phyloP scores from a whole-genome alignment of 2,888 invertebrate genomes.

The Globia sparganii region DNA sequence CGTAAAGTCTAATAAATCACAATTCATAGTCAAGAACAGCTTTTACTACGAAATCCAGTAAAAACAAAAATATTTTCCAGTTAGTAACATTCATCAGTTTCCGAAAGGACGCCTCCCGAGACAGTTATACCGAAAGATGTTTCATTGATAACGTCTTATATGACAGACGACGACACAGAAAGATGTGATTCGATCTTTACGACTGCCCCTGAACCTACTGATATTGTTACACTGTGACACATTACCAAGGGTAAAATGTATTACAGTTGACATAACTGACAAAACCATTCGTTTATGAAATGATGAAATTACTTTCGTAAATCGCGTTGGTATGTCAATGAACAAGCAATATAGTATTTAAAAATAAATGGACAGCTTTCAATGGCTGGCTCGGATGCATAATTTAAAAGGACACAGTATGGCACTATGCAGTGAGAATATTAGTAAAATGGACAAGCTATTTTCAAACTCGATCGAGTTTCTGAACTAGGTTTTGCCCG shows the following conservation, averaged over 20 bases:
- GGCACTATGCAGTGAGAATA: slow-evolving; percentile 4
- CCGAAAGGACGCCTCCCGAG: slow-evolving; percentile 13
- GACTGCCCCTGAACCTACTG: slow-evolving; percentile 15
- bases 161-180: slow-evolving; percentile 36
- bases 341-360: slow-evolving; percentile 12
- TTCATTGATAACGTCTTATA: slow-evolving; percentile 38
- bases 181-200: slow-evolving; percentile 27
- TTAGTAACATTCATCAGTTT: slow-evolving; percentile 29
- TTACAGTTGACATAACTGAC: neutral
- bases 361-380: slow-evolving; percentile 22
- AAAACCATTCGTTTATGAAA: slow-evolving; percentile 17
- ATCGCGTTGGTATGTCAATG: slow-evolving; percentile 3
- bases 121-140: slow-evolving; percentile 40
- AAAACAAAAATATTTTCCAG: slow-evolving; percentile 23
- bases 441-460: neutral
- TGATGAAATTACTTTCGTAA: slow-evolving; percentile 24
- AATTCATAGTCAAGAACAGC: neutral
- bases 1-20: neutral
- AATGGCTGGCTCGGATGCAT: slow-evolving; percentile 6
- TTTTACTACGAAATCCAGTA: neutral
- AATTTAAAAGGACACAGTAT: slow-evolving; percentile 28
- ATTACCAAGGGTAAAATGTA: slow-evolving; percentile 1
- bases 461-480: neutral
- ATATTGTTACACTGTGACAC: slow-evolving; percentile 23
- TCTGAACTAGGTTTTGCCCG: neutral